A percentile compares a stretch with the other conserved stretches of the same genome.
Conservation (phyloP, 2,888 invertebrate species). For the Gymnoscelis rufifasciata region DNA sequence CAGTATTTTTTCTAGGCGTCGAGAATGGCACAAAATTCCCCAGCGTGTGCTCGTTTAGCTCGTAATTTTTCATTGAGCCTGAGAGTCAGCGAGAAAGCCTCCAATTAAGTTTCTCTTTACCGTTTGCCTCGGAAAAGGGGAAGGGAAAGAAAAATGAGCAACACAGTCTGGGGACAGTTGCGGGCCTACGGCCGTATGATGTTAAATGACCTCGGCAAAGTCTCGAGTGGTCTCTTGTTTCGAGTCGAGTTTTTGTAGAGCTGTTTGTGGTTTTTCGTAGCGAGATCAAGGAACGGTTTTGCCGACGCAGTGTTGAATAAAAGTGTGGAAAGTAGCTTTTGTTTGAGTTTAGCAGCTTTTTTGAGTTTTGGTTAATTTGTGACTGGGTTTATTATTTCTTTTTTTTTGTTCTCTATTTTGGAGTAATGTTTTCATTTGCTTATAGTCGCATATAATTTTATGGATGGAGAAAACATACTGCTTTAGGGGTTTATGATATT, state of each 20-base stretch:
- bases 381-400: too few species aligned
- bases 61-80: constrained; percentile 79
- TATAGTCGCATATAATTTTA: too few species aligned
- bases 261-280: constrained; percentile 31
- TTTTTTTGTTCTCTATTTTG: too few species aligned
- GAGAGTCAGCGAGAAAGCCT: constrained; percentile 72
- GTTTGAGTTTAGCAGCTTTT: constrained; percentile 1
- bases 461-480: too few species aligned
- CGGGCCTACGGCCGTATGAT: constrained; percentile 48
- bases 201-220: constrained; percentile 49
- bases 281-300: constrained; percentile 26
- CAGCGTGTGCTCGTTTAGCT: constrained; percentile 74
- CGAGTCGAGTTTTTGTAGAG: constrained; percentile 33
- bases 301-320: constrained; percentile 17
- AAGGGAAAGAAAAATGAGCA: constrained; percentile 75
- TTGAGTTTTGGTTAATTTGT: not conserved
- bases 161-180: constrained; percentile 61
- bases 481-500: too few species aligned
- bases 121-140: constrained; percentile 64
- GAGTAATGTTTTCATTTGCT: too few species aligned
- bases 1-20: constrained; percentile 61
- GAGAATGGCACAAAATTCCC: constrained; percentile 70
- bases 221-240: constrained; percentile 37
- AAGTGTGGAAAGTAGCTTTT: constrained; percentile 20
- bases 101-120: constrained; percentile 79